Conservation (phyloP, 2,888 invertebrate genomes). For the Ptilodon capucinus region DNA sequence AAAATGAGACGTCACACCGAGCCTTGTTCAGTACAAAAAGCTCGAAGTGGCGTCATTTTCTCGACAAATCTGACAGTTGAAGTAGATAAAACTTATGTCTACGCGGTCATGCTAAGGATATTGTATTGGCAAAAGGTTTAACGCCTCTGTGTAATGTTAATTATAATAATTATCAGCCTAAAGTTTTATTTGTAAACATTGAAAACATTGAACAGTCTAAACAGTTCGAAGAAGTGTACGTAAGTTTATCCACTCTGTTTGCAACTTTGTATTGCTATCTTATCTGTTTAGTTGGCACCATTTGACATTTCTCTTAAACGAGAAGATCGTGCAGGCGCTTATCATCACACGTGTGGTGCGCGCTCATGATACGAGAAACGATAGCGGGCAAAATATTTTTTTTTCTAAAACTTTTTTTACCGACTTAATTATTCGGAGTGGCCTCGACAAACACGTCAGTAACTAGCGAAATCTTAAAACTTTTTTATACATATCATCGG, state of each 20-base stretch:
- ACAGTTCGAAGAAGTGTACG: not conserved
- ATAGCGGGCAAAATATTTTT: not conserved
- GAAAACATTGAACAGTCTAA: not conserved
- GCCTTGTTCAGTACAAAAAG: too few relatives aligned
- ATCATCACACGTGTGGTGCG: not conserved
- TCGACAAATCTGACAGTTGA: too few relatives aligned
- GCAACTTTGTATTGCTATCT: not conserved
- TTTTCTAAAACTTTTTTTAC: not conserved
- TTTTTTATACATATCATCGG: too few relatives aligned
- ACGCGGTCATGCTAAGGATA: too few relatives aligned
- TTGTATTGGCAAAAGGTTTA: too few relatives aligned
- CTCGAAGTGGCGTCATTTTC: too few relatives aligned
- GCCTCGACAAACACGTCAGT: not conserved
- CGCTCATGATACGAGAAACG: not conserved
- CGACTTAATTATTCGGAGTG: not conserved
- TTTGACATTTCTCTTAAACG: not conserved
- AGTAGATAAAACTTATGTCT: too few relatives aligned
- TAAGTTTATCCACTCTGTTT: not conserved
- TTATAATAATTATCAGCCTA: too few relatives aligned
- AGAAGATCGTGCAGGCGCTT: not conserved
- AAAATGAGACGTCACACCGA: too few relatives aligned
- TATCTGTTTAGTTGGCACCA: not conserved
- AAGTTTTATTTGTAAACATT: not conserved
- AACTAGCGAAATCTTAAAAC: conserved; percentile 1
- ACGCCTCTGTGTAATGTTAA: too few relatives aligned